Conservation (phyloP, 1,140 invertebrate genomes). For the Papilio machaon region DNA sequence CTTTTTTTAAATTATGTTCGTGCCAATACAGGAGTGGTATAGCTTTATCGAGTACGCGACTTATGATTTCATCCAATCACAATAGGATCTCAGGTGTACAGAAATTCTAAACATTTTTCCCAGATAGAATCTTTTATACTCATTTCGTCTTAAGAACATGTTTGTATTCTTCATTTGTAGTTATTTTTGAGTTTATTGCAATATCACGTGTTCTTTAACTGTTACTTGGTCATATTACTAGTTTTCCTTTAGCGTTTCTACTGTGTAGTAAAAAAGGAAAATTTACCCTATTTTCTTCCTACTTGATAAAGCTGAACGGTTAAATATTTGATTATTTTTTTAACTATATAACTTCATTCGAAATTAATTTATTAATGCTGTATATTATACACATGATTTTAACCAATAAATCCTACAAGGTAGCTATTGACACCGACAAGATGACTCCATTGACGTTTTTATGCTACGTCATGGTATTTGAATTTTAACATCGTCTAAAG, state of each 20-base stretch:
- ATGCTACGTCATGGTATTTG: no score
- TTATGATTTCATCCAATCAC: slow-evolving; percentile 19
- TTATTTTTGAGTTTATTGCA: neutral
- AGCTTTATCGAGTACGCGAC: slow-evolving; percentile 24
- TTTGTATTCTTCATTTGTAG: neutral
- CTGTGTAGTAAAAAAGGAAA: neutral
- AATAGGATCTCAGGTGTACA: slow-evolving; percentile 33
- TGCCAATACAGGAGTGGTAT: neutral
- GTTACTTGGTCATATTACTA: neutral
- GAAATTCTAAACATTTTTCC: slow-evolving; percentile 15
- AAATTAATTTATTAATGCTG: no score
- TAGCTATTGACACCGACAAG: no score
- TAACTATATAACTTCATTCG: no score
- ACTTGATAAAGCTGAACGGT: no score
- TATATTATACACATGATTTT: no score
- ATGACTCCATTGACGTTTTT: no score
- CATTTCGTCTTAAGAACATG: neutral
- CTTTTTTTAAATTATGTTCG: slow-evolving; percentile 20
- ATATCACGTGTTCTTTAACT: neutral
- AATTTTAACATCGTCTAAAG: no score
- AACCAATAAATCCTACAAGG: no score
- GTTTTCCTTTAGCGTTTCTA: neutral
- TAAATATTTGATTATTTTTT: no score
- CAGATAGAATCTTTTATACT: neutral
- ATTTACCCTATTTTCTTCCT: neutral